These are phyloP conservation scores for Heliconius hewitsoni DNA, from an alignment of 1,140 invertebrate genomes.

Conservation along the genomic window DNA sequence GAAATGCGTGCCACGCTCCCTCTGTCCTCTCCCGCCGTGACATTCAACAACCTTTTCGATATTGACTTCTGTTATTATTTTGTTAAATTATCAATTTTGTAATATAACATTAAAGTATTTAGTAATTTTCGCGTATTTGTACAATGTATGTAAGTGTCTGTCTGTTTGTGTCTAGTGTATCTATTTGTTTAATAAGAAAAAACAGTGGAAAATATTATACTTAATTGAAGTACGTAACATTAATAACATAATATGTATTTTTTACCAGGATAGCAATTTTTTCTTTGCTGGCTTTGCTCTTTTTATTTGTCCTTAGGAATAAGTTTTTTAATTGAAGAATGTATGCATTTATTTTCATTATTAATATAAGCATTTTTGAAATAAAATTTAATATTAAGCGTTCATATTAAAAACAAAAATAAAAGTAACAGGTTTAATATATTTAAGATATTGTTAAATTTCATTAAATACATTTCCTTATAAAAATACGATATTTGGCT, in stretches of 20 bases:
- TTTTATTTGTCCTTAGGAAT: no score
- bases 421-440: no score
- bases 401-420: no score
- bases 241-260: not conserved
- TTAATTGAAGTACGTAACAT: not conserved
- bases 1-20: conserved; percentile 76
- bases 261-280: not conserved
- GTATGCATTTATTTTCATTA: no score
- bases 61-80: conserved; percentile 17
- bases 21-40: conserved; percentile 62
- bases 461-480: no score
- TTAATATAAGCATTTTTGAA: no score
- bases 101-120: not conserved
- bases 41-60: conserved; percentile 66
- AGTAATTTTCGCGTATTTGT: not conserved
- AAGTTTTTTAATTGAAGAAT: no score
- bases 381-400: no score
- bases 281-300: not conserved
- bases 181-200: not conserved
- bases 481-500: no score
- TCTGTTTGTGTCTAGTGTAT: not conserved
- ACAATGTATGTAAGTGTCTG: not conserved
- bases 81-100: not conserved
- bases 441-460: no score
- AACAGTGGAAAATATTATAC: not conserved